These are phyloP conservation scores for Leucozona laternaria DNA, from an alignment of 2,888 invertebrate genomes.

Conservation along the genomic window DNA sequence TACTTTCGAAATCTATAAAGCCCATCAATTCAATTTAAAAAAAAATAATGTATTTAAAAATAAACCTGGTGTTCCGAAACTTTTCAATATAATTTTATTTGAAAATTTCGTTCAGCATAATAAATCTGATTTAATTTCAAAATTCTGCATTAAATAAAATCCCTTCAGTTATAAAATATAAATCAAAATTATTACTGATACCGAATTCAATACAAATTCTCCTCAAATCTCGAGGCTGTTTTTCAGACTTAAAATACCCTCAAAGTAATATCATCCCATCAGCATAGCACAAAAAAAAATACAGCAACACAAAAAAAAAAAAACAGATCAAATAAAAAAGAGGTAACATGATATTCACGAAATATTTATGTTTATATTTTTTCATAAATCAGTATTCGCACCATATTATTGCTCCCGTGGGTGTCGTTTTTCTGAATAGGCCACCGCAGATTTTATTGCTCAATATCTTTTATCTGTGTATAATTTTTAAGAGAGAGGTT, in stretches of 20 bases:
- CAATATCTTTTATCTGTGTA: constrained; percentile 64
- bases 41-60: neutral
- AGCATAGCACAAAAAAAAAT: neutral
- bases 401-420: constrained; percentile 57
- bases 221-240: neutral
- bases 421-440: constrained; percentile 27
- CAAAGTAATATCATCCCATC: neutral
- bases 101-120: neutral
- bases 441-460: constrained; percentile 64
- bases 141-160: constrained; percentile 2
- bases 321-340: constrained; percentile 7
- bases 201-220: neutral
- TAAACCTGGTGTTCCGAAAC: neutral
- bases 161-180: neutral
- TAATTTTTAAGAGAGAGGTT: constrained; percentile 47
- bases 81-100: neutral
- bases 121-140: constrained; percentile 11
- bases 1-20: too few relatives aligned
- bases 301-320: neutral
- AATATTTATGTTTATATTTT: constrained; percentile 22
- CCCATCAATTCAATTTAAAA: neutral
- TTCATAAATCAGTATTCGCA: constrained; percentile 57
- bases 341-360: constrained; percentile 44
- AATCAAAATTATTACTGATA: constrained; percentile 1
- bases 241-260: constrained; percentile 32